A percentile compares a stretch with the other conserved stretches of the same genome.
phyloP scores from a whole-genome alignment of 1,140 invertebrate genomes.

The Orius insidiosus region DNA sequence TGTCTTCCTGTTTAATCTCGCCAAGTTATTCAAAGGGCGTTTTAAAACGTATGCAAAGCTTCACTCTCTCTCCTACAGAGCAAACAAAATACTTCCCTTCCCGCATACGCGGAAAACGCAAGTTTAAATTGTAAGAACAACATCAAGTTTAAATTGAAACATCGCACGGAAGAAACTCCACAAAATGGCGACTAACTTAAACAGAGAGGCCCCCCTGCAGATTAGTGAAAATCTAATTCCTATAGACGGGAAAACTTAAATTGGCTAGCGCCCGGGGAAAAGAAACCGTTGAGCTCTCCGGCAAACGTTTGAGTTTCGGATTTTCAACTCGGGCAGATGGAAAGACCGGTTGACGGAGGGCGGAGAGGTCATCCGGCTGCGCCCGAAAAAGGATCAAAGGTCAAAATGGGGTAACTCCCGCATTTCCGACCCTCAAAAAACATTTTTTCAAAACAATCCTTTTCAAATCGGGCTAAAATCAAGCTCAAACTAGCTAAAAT shows the following conservation, averaged over 20 bases:
- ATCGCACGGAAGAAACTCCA: conserved; percentile 6
- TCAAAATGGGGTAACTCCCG: neutral
- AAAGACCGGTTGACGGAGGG: no score
- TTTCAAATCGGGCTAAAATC: no score
- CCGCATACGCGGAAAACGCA: no score
- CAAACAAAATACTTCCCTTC: neutral
- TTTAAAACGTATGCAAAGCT: conserved; percentile 17
- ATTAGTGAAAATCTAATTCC: conserved; percentile 7
- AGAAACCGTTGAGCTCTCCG: no score
- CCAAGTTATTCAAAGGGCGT: conserved; percentile 18
- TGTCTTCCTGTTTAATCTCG: conserved; percentile 15
- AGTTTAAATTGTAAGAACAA: conserved; percentile 18
- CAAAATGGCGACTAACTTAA: conserved; percentile 8
- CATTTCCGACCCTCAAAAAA: neutral
- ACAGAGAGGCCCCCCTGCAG: neutral
- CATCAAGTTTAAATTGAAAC: conserved; percentile 18
- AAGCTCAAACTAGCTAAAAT: no score
- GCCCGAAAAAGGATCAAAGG: neutral
- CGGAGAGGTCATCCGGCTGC: neutral
- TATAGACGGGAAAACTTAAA: neutral
- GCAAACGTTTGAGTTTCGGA: no score
- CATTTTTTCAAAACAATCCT: no score
- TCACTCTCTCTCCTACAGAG: neutral
- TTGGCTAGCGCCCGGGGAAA: no score
- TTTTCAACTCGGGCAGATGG: no score